A percentile compares a stretch with the other conserved stretches of the same genome.
Evolutionary conservation across 2,888 invertebrate species (phyloP).

Genomic region (Saturnia japonica): DNA sequence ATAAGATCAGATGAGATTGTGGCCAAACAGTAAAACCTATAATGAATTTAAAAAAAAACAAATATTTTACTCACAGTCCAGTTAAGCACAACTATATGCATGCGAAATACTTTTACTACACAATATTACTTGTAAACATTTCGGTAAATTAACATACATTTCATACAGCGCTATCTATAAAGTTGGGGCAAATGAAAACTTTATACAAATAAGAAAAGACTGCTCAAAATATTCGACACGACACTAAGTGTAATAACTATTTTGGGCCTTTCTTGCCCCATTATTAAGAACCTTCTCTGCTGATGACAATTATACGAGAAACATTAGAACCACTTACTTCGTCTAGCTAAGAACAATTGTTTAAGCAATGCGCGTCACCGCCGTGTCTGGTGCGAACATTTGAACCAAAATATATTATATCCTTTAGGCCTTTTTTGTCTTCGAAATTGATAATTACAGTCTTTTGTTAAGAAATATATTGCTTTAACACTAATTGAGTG

Average conservation of each 20-base stretch:
- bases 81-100: too few species aligned
- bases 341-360: neutral
- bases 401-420: neutral
- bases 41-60: too few species aligned
- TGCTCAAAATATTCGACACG: neutral
- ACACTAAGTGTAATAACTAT: neutral
- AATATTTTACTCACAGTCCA: too few species aligned
- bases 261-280: neutral
- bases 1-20: too few species aligned
- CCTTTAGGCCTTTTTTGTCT: constrained; percentile 7
- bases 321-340: constrained; percentile 6
- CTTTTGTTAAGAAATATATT: constrained; percentile 20
- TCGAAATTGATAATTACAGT: constrained; percentile 32
- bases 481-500: neutral
- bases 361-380: constrained; percentile 12
- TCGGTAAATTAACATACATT: neutral
- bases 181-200: neutral
- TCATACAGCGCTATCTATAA: neutral
- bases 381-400: constrained; percentile 7
- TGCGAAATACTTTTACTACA: too few species aligned
- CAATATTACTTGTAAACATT: too few species aligned
- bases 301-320: constrained; percentile 14
- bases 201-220: neutral
- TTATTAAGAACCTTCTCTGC: constrained; percentile 12
- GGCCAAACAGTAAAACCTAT: too few species aligned